Conservation (phyloP, 2,113 vertebrate species). For the Indri indri region DNA sequence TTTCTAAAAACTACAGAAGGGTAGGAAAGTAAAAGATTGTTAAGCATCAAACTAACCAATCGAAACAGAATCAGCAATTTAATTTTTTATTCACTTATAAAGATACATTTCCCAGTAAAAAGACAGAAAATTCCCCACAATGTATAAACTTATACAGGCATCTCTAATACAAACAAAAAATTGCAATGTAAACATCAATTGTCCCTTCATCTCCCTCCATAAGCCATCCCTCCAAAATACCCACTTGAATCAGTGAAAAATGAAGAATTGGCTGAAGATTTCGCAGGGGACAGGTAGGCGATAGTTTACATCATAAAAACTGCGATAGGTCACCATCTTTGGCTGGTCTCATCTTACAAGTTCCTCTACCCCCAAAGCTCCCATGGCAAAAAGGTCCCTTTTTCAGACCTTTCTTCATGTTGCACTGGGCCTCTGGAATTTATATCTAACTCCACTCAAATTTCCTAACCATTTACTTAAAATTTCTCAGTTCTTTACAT, state of each 20-base stretch:
- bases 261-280: neutral
- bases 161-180: conserved; percentile 36
- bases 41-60: neutral
- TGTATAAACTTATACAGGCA: neutral
- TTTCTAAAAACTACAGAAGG: neutral
- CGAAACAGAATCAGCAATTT: neutral
- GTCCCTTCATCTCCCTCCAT: neutral
- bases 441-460: neutral
- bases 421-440: neutral
- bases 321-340: neutral
- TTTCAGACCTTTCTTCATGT: neutral
- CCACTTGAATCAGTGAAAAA: neutral
- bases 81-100: conserved; percentile 6
- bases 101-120: neutral
- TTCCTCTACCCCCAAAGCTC: neutral
- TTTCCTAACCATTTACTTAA: neutral
- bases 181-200: neutral
- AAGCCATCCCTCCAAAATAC: neutral
- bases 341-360: neutral
- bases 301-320: neutral
- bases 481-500: neutral
- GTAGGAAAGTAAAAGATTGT: neutral
- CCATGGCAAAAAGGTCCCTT: neutral
- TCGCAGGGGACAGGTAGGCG: neutral
- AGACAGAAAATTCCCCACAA: neutral